Base-by-base conservation (phyloP, 2,113 vertebrate genomes). In the Oxyruncus cristatus region DNA sequence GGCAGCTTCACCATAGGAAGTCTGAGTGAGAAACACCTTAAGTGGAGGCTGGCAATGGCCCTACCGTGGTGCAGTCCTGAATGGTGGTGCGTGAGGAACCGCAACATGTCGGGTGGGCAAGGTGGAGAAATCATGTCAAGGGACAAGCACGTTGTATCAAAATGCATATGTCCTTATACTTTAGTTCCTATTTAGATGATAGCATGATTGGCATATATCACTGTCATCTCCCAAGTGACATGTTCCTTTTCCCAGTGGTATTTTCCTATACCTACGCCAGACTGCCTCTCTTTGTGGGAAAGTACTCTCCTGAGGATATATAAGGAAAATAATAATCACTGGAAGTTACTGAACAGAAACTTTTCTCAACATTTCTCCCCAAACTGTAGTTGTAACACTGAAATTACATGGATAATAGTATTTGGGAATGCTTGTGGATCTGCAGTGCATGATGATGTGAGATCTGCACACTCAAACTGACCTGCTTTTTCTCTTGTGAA, bases 21-120 rank as follows among this genome's bases (percentile, higher is more conserved):
- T 53, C 32, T 75, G 50, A 88, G 70, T 13, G 52, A 66, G 49
- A 84, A 58, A 37, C 32, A 23, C 5, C 6, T 46, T 62, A 91
- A 78, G 56, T 8, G 33, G n/a, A n/a, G 23, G 4, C 22, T 82
- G 39, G n/a, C 53, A 28, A 20, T 32, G 52, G 28, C 65, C 28
- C 41, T 78, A 50, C 49, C 39, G 20, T 26, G 30, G 30, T 46
- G 47, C 47, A 35, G 14, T 55, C 35, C 59, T 50, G 14, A 56
- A 24, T 0, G 1, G 22, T 52, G 47, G 23, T 44, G 24, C 0
- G 0, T 58, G 30, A 55, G 30, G 41, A 79, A 11, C 42, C 12
- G 55, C 22, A 55, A 23, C 13, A 10, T 55, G 8, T 73, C 53
- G 56, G 33, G 22, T 39, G 21, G 55, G 14, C 12, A 74, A 14